Percentiles rank a stretch among this genome's conserved stretches.
phyloP scores from a whole-genome alignment of 2,113 vertebrate genomes.

The Turnix velox region DNA sequence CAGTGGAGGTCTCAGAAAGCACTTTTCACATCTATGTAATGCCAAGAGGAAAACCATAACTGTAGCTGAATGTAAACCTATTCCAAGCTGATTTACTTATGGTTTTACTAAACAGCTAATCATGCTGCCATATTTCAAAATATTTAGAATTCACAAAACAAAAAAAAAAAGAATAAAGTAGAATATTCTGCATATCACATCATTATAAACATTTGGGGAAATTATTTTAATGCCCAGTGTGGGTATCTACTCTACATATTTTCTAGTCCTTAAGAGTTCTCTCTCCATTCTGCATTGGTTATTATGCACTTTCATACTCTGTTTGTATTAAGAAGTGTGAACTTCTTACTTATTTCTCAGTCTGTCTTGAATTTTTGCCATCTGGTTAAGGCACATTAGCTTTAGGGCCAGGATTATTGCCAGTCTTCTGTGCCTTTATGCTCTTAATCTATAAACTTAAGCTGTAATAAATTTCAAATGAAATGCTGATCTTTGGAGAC shows the following conservation, averaged over 20 bases:
- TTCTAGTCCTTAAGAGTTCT: not conserved
- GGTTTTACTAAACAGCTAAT: not conserved
- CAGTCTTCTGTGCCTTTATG: not conserved
- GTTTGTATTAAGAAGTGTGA: not conserved
- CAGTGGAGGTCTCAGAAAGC: not conserved
- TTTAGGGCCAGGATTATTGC: not conserved
- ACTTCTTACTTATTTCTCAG: slow-evolving; percentile 33
- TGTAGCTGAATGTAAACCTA: not conserved
- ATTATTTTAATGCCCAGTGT: not conserved
- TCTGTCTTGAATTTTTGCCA: slow-evolving; percentile 18
- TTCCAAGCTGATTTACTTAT: not conserved
- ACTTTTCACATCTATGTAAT: not conserved
- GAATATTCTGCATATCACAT: not conserved
- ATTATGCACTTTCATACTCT: not conserved
- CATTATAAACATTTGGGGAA: not conserved
- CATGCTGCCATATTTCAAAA: not conserved
- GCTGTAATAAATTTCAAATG: not conserved
- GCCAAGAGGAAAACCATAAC: not conserved
- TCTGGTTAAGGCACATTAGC: not conserved
- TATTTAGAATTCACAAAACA: not conserved
- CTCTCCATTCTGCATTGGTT: not conserved
- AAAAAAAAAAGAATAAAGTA: not conserved
- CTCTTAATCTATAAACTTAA: not conserved
- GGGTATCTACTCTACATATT: not conserved
- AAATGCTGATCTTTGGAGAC: not conserved